These are phyloP conservation scores for Reticulitermes speratus DNA, from an alignment of 1,140 invertebrate genomes.

Conservation along the genomic window DNA sequence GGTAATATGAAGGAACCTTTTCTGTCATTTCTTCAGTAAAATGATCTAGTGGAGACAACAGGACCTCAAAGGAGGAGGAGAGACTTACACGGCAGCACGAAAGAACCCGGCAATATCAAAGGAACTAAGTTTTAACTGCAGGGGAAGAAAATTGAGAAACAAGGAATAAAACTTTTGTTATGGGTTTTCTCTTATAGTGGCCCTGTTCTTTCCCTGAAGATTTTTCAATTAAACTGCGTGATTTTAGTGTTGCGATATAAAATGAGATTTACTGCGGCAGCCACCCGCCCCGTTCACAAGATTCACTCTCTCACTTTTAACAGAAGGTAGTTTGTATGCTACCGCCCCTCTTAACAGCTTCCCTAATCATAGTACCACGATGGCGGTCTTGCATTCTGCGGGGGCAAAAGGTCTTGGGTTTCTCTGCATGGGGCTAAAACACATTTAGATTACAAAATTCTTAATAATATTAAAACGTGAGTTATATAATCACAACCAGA, in stretches of 20 bases:
- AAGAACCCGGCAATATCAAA: neutral
- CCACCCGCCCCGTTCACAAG: neutral
- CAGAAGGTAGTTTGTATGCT: too few species aligned
- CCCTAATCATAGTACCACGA: neutral
- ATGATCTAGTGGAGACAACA: neutral
- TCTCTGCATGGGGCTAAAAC: neutral
- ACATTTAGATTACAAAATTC: neutral
- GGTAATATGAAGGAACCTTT: neutral
- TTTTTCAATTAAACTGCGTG: slow-evolving; percentile 31
- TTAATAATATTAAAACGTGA: too few species aligned
- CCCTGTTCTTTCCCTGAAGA: neutral
- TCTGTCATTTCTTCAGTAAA: neutral
- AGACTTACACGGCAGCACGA: neutral
- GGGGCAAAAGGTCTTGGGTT: neutral
- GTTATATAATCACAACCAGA: too few species aligned
- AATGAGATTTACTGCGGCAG: slow-evolving; percentile 28
- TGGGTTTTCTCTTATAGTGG: neutral
- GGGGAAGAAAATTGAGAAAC: slow-evolving; percentile 1
- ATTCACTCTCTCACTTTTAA: neutral
- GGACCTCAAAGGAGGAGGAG: neutral
- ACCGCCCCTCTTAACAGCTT: neutral
- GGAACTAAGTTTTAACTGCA: neutral
- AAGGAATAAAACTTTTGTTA: slow-evolving; percentile 16
- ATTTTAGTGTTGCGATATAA: slow-evolving; percentile 33
- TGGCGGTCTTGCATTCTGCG: neutral